Percentiles rank a stretch among this genome's conserved stretches.
phyloP scores from a whole-genome alignment of 2,113 vertebrate species.

The Vulpes vulpes region DNA sequence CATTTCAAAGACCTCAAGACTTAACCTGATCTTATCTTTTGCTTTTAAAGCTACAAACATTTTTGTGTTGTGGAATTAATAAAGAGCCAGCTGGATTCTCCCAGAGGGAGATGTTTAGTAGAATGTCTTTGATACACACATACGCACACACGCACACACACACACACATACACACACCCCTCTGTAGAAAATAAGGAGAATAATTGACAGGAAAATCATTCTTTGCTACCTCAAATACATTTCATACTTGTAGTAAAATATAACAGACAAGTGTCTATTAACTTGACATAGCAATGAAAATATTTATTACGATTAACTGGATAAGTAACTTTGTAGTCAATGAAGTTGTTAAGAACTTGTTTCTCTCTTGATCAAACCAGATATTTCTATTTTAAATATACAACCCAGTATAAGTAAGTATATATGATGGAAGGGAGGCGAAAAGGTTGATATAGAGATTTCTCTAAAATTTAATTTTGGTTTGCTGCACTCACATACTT shows the following conservation, averaged over 20 bases:
- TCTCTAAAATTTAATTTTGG: constrained; percentile 52
- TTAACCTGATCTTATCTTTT: constrained; percentile 65
- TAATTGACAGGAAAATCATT: neutral
- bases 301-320: constrained; percentile 56
- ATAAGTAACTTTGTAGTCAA: constrained; percentile 54
- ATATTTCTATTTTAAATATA: constrained; percentile 51
- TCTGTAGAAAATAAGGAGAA: constrained; percentile 50
- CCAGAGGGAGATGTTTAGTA: constrained; percentile 33
- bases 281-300: constrained; percentile 48
- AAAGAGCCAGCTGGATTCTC: constrained; percentile 49
- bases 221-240: constrained; percentile 49
- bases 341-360: constrained; percentile 50
- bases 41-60: constrained; percentile 51
- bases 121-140: constrained; percentile 32
- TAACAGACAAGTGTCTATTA: constrained; percentile 34
- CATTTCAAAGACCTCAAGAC: constrained; percentile 68
- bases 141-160: neutral
- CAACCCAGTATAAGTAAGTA: neutral
- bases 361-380: constrained; percentile 39
- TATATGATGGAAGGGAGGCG: neutral
- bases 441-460: neutral
- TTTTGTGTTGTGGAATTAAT: constrained; percentile 74
- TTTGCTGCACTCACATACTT: constrained; percentile 47
- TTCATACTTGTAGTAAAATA: constrained; percentile 52
- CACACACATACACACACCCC: neutral